Evolutionary conservation across 2,797 vertebrate genomes (phyloP).

Genomic region (Pseudopleuronectes americanus): DNA sequence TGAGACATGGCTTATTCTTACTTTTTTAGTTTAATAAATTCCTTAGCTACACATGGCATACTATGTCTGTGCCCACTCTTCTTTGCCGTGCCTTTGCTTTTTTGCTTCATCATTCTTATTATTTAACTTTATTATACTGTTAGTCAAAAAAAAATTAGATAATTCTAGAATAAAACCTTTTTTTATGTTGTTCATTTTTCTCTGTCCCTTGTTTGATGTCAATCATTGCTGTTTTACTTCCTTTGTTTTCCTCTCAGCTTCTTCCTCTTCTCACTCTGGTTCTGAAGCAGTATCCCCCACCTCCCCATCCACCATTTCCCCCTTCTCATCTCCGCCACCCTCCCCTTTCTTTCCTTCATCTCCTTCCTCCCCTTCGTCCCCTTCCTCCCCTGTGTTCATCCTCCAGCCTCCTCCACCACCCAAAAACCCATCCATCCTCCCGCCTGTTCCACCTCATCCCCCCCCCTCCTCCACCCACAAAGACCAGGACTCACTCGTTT

Average conservation of each 20-base stretch:
- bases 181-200: neutral
- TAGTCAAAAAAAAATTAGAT: too few relatives aligned
- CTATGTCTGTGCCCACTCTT: neutral
- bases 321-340: slow-evolving; percentile 82
- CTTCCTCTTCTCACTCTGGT: slow-evolving; percentile 91
- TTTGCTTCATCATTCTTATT: neutral
- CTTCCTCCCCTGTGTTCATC: slow-evolving; percentile 81
- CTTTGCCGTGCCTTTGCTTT: neutral
- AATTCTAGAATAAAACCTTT: neutral
- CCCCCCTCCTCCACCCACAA: slow-evolving; percentile 82
- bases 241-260: slow-evolving; percentile 89
- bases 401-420: slow-evolving; percentile 79
- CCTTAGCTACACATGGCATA: neutral
- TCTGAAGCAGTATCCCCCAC: slow-evolving; percentile 87
- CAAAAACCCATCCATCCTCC: slow-evolving; percentile 58
- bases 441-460: slow-evolving; percentile 76
- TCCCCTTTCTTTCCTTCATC: slow-evolving; percentile 82
- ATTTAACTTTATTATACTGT: too few relatives aligned
- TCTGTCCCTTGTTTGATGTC: slow-evolving; percentile 42
- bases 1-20: neutral
- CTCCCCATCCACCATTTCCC: slow-evolving; percentile 87
- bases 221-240: slow-evolving; percentile 75
- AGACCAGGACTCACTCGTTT: slow-evolving; percentile 84
- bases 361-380: slow-evolving; percentile 77
- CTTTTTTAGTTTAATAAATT: neutral